Evolutionary conservation across 2,888 invertebrate species (phyloP), one percentile per base, ranked within the genome.

Genomic region (Bhutanitis thaidina): DNA sequence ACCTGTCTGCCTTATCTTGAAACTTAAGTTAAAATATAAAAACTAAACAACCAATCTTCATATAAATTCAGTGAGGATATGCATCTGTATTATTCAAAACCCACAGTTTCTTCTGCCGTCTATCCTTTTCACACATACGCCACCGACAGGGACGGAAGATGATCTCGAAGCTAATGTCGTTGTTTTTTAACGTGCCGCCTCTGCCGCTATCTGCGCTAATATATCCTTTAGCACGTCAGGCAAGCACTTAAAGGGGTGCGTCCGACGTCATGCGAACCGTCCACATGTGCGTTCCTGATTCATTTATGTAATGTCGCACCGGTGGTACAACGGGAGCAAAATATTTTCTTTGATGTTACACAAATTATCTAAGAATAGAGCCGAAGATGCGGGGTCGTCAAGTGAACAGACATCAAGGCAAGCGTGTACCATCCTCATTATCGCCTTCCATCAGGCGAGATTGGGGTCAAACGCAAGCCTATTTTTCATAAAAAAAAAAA

Each of bases 191-290:
- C 16, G 34, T 15, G 27, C 32, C 29, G 20, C 30, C 36, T n/a
- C n/a, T 38, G 49, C 50, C 53, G 61, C 53, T 69, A 68, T 73
- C 65, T 60, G 49, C 54, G 59, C 66, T 76, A 73, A 81, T 79
- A 75, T 76, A 80, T 78, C 77, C 78, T 70, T 75, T 69, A 73
- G 71, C 76, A 73, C 72, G 72, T 77, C 72, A 59, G 66, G 52
- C 57, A 58, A 60, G 66, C 73, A 74, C 71, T 75, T 71, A 74
- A 70, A 64, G 68, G 71, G 77, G 75, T 68, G 76, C 67, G 68
- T 63, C 59, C 57, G 60, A 59, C 69, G 71, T 76, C 75, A 76
- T 64, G 67, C 64, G 58, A 57, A 64, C 65, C 65, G 69, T 69
- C 66, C 68, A 65, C 74, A 67, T 71, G 72, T 64, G 67, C 65